These are phyloP conservation scores for Dugesia japonica DNA, from an alignment of 2,888 invertebrate species.

Conservation along the genomic window DNA sequence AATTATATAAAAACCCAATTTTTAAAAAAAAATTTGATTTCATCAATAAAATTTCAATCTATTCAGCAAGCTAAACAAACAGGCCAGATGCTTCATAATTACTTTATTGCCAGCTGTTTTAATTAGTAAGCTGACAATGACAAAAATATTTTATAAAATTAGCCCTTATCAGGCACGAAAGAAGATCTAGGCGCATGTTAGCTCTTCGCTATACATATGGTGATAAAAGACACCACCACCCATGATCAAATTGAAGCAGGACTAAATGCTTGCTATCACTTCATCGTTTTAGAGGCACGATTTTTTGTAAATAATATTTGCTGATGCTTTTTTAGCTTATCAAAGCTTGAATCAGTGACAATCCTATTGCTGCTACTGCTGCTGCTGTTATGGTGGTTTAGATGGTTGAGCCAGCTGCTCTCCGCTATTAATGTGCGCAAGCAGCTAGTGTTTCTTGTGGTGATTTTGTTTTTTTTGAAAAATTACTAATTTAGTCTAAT, in stretches of 20 bases:
- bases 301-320: background rate
- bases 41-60: background rate
- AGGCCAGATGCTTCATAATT: background rate
- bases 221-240: background rate
- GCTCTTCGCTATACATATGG: background rate
- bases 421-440: background rate
- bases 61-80: constrained; percentile 20
- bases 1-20: no score
- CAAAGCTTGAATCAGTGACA: background rate
- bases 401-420: background rate
- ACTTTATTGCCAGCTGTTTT: constrained; percentile 20
- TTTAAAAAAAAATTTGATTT: no score
- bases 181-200: background rate
- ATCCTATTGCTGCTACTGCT: background rate
- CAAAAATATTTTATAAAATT: constrained; percentile 20
- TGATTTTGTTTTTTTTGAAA: background rate
- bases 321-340: constrained; percentile 2
- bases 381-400: background rate
- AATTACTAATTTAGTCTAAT: background rate
- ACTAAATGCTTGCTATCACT: background rate
- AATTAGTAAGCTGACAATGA: constrained; percentile 8
- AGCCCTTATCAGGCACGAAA: constrained; percentile 8
- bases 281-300: background rate
- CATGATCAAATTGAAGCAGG: background rate
- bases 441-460: background rate